A percentile compares a stretch with the other conserved stretches of the same genome.
Evolutionary conservation across 2,888 invertebrate species (phyloP).

Genomic region (Hirtodrosophila cameraria): DNA sequence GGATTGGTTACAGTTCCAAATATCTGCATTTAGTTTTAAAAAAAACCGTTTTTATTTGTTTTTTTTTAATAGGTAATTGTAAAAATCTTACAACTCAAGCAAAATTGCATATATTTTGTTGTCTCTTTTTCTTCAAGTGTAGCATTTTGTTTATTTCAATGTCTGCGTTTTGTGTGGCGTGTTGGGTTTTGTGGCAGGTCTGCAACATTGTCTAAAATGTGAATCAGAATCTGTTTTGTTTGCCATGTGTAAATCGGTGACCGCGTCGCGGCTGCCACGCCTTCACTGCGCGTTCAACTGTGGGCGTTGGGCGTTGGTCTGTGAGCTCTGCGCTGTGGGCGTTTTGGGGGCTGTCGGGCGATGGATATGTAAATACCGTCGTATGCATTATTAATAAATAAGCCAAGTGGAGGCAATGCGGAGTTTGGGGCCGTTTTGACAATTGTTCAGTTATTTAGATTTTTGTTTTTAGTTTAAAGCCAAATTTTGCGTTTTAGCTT

Average conservation of each 20-base stretch:
- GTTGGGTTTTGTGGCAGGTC: conserved; percentile 22
- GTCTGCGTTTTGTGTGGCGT: conserved; percentile 9
- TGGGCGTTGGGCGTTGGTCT: neutral
- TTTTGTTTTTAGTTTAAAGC: neutral
- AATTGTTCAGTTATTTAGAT: conserved; percentile 10
- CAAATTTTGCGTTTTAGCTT: conserved; percentile 21
- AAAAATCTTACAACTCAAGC: no score
- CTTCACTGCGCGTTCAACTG: no score
- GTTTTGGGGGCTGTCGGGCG: conserved; percentile 1
- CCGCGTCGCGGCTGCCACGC: conserved; percentile 34
- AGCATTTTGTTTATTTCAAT: conserved; percentile 9
- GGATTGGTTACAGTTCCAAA: no score
- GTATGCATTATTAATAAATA: conserved; percentile 61
- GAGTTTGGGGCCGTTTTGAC: neutral
- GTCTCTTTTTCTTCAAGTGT: conserved; percentile 12
- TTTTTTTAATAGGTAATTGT: no score
- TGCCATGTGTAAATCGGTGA: conserved; percentile 48
- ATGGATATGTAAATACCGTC: conserved; percentile 45
- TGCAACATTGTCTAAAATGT: conserved; percentile 47
- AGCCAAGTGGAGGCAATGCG: conserved; percentile 10
- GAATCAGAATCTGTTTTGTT: conserved; percentile 51
- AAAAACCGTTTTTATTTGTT: no score
- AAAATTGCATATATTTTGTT: no score
- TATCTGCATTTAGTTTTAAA: no score
- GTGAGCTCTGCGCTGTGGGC: no score